Evolutionary conservation across 2,888 invertebrate genomes (phyloP).

Genomic region (Archaeoteleia sp.): DNA sequence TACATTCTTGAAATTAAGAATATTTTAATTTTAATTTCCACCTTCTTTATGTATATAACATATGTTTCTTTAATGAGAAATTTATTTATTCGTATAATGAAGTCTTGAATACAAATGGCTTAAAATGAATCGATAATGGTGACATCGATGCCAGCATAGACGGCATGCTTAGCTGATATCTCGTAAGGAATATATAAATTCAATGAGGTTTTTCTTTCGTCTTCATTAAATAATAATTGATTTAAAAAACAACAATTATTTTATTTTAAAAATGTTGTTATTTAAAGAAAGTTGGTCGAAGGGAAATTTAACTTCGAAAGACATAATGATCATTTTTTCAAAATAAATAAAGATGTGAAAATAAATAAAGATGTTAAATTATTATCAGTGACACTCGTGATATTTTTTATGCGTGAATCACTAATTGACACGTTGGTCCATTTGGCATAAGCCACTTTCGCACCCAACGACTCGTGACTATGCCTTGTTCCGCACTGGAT

Average conservation of each 20-base stretch:
- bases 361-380: too few relatives aligned
- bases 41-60: too few relatives aligned
- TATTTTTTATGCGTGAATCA: neutral
- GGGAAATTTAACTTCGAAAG: too few relatives aligned
- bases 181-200: neutral
- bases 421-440: constrained; percentile 22
- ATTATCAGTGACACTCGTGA: neutral
- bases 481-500: constrained; percentile 50
- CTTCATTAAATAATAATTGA: neutral
- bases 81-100: too few relatives aligned
- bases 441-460: constrained; percentile 51
- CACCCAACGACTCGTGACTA: constrained; percentile 49
- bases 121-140: neutral
- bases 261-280: too few relatives aligned
- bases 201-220: neutral
- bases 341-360: too few relatives aligned
- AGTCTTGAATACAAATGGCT: neutral
- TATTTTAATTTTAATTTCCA: too few relatives aligned
- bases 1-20: too few relatives aligned
- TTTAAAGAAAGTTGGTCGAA: too few relatives aligned
- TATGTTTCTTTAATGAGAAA: too few relatives aligned
- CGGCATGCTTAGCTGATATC: neutral
- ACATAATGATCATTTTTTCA: too few relatives aligned
- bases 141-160: constrained; percentile 9
- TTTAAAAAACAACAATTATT: too few relatives aligned